These are phyloP conservation scores for Pterocles burchelli DNA, from an alignment of 2,113 vertebrate species.

Conservation along the genomic window DNA sequence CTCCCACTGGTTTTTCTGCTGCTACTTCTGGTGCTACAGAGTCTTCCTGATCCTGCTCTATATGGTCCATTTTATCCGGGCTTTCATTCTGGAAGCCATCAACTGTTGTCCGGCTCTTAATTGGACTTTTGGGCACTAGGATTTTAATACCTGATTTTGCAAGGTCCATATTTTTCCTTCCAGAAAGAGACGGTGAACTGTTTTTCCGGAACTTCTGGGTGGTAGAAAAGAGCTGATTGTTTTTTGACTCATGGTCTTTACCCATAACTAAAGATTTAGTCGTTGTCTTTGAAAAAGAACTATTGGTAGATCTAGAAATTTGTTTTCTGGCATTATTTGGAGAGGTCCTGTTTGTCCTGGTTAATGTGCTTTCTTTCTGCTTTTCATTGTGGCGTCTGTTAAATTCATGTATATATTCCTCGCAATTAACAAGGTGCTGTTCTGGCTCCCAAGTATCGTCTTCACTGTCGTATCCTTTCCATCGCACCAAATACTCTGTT, in stretches of 20 bases:
- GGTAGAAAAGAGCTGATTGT: constrained; percentile 70
- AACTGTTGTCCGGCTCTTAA: constrained; percentile 86
- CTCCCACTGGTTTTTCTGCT: constrained; percentile 85
- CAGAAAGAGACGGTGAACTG: constrained; percentile 65
- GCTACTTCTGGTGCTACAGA: constrained; percentile 90
- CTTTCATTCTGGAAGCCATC: constrained; percentile 90
- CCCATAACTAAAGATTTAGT: constrained; percentile 71
- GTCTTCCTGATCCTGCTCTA: constrained; percentile 86
- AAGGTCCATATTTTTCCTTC: constrained; percentile 90
- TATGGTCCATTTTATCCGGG: constrained; percentile 86
- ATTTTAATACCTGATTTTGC: constrained; percentile 95
- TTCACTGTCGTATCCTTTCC: constrained; percentile 92
- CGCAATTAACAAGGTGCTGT: constrained; percentile 90
- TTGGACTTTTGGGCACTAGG: constrained; percentile 94
- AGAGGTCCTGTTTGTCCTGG: constrained; percentile 86
- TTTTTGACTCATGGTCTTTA: constrained; percentile 78
- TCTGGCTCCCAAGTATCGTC: constrained; percentile 98
- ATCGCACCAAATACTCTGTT: constrained; percentile 92
- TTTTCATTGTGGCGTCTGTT: constrained; percentile 83
- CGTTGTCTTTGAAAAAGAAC: constrained; percentile 76
- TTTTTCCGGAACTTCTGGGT: constrained; percentile 81
- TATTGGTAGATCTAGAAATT: constrained; percentile 81
- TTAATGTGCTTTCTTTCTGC: constrained; percentile 77
- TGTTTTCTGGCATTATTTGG: constrained; percentile 85
- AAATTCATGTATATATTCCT: constrained; percentile 92